Evolutionary conservation across 2,888 invertebrate genomes (phyloP), one percentile per base, ranked within the genome.

Genomic region (Eilema griseolum): DNA sequence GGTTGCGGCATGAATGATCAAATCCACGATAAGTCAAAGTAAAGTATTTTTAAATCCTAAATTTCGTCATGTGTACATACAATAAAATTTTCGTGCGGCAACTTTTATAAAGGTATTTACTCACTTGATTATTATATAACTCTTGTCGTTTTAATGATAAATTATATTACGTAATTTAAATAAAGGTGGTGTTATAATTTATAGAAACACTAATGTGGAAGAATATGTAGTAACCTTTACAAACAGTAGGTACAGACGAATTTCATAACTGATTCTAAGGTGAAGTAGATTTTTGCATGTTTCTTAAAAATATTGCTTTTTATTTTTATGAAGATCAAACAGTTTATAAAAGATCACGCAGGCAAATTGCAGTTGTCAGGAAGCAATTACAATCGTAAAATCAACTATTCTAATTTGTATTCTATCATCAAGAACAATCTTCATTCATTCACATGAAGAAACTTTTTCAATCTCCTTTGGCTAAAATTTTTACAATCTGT

Each of bases 1-100:
- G 28, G 26, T 85, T 94, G 95, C 92, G 92, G 81, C 95, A 95
- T 95, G 92, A 83, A 94, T 89, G 87, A 69, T 87, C 86, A 88
- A 84, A 87, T 82, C 75, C 73, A 74, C 76, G 84, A 85, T 86
- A 87, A 86, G 83, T 80, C 78, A 67, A 75, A 65, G 78, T 83
- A 90, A 91, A 89, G 72, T 81, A 83, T 79, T 77, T 77, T 77
- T 81, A 90, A 89, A 89, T 86, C 85, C 80, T 83, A 83, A 91
- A 90, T 89, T 92, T 90, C 85, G 85, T 90, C 91, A 88, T 92
- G 90, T 88, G 89, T 90, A 89, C 83, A 83, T 80, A 78, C 59
- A 66, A 85, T 81, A 80, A 86, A 84, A 84, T 89, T 90, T 89
- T 80, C 26, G 70, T 79, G 79, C 85, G 88, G 92, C 90, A 92